Evolutionary conservation across 1,140 invertebrate genomes (phyloP).

Genomic region (Argopecten irradians): DNA sequence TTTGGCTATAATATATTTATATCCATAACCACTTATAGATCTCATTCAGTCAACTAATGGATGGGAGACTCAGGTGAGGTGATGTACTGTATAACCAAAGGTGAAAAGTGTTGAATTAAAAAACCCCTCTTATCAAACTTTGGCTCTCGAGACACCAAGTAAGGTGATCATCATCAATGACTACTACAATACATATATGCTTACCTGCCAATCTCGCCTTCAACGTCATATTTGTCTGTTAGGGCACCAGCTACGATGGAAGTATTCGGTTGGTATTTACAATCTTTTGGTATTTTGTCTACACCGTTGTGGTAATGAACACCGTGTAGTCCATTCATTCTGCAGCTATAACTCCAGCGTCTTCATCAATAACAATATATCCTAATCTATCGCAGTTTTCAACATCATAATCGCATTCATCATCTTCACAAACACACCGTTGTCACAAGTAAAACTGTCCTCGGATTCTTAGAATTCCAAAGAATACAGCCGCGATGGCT

Average conservation of each 20-base stretch:
- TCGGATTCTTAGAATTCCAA: conserved; percentile 1
- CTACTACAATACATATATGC: not conserved
- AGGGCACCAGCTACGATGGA: conserved; percentile 60
- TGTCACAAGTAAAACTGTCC: not conserved
- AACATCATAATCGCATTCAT: not conserved
- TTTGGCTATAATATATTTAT: too few species aligned
- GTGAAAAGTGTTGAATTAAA: too few species aligned
- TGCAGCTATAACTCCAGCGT: not conserved
- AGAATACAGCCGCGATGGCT: not conserved
- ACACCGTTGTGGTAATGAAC: conserved; percentile 58
- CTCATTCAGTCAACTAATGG: too few species aligned
- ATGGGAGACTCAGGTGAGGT: too few species aligned
- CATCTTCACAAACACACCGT: not conserved
- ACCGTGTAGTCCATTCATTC: conserved; percentile 41
- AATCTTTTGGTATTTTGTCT: conserved; percentile 52
- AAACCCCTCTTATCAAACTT: too few species aligned
- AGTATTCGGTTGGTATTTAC: conserved; percentile 60
- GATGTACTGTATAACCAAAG: too few species aligned
- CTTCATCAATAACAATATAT: not conserved
- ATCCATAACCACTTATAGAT: too few species aligned
- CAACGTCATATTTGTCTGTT: conserved; percentile 62
- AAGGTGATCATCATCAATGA: not conserved
- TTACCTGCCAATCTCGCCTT: conserved; percentile 68
- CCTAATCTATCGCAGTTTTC: not conserved
- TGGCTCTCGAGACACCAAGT: too few species aligned